A percentile compares a stretch with the other conserved stretches of the same genome.
These are phyloP conservation scores for Lasioglossum pauxillum DNA, from an alignment of 2,888 invertebrate species.

Conservation along the genomic window DNA sequence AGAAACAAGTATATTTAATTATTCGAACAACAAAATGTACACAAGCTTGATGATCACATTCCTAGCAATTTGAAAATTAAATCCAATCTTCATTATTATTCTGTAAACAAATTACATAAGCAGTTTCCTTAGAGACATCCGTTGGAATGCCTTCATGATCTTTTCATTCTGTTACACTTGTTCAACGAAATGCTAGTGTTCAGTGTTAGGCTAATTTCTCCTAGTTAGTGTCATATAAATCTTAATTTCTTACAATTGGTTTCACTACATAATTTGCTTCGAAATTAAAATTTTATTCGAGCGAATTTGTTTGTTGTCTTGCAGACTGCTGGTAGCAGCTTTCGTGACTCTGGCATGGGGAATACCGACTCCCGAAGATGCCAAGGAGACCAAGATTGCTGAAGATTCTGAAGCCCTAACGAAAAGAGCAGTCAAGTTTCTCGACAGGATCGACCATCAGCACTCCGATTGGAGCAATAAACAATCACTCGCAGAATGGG, in stretches of 20 bases:
- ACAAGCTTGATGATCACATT: not conserved
- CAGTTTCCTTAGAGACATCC: not conserved
- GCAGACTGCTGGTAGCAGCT: slow-evolving; percentile 49
- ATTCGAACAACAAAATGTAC: not conserved
- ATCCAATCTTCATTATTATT: no score
- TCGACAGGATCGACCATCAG: slow-evolving; percentile 87
- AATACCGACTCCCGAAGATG: slow-evolving; percentile 25
- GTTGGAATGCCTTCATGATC: not conserved
- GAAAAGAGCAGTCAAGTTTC: slow-evolving; percentile 87
- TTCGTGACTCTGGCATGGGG: slow-evolving; percentile 38
- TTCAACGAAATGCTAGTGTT: not conserved
- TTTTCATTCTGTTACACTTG: not conserved
- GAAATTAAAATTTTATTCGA: not conserved
- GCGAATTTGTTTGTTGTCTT: not conserved
- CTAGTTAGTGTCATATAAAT: no score
- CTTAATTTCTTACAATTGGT: not conserved
- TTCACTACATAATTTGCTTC: not conserved
- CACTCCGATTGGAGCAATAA: slow-evolving; percentile 87
- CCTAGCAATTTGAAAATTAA: not conserved
- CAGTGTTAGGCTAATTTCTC: not conserved
- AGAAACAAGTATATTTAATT: not conserved
- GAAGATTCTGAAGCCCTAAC: slow-evolving; percentile 18
- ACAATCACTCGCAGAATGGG: slow-evolving; percentile 89
- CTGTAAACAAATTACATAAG: no score
- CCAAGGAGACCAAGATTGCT: not conserved